phyloP scores from a whole-genome alignment of 2,113 vertebrate genomes.

The Cygnus atratus region DNA sequence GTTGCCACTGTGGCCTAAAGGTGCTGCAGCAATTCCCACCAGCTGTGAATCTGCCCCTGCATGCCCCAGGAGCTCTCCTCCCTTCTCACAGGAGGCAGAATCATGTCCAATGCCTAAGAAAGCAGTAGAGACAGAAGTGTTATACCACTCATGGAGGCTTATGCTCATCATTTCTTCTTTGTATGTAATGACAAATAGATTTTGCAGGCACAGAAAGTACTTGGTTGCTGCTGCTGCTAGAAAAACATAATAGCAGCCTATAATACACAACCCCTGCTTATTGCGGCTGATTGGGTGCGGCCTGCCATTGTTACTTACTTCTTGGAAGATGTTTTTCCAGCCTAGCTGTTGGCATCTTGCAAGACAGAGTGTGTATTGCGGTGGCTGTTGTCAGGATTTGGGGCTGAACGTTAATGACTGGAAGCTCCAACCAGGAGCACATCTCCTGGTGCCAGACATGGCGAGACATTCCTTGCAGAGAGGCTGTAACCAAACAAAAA shows the following conservation, averaged over 20 bases:
- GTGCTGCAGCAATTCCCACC: background rate
- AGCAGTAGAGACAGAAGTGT: background rate
- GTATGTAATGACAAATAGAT: background rate
- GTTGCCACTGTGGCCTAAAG: background rate
- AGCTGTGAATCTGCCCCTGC: background rate
- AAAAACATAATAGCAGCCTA: background rate
- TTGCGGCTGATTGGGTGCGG: background rate
- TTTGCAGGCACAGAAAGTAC: background rate
- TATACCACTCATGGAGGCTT: background rate
- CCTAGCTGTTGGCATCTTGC: background rate
- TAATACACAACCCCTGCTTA: background rate
- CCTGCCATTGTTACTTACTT: rapidly evolving
- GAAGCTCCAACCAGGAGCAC: background rate
- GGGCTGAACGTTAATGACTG: background rate
- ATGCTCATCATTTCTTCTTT: background rate
- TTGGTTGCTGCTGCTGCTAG: background rate
- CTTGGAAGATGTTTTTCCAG: background rate
- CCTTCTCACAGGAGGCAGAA: background rate
- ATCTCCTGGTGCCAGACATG: background rate
- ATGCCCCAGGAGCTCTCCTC: background rate
- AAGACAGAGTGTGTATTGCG: background rate
- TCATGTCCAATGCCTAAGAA: rapidly evolving
- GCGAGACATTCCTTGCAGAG: background rate
- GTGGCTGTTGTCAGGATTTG: background rate
- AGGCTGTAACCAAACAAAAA: background rate